phyloP scores from a whole-genome alignment of 2,888 invertebrate genomes.

The Zele albiditarsus region DNA sequence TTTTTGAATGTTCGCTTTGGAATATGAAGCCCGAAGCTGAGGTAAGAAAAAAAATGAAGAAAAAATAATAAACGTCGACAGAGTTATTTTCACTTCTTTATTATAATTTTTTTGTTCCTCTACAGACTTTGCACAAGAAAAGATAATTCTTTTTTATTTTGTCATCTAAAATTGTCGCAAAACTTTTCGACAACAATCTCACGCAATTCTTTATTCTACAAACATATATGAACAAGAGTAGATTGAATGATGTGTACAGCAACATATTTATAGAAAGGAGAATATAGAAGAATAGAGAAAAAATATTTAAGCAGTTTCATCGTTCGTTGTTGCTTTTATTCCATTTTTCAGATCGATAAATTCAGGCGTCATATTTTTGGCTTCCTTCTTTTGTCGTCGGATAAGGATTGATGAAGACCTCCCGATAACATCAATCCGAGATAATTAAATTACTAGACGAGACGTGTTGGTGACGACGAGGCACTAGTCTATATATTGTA shows the following conservation, averaged over 20 bases:
- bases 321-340: conserved; percentile 9
- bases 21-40: background rate
- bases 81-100: background rate
- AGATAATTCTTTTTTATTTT: no score
- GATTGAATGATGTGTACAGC: background rate
- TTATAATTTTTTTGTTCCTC: background rate
- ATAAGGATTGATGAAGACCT: conserved; percentile 55
- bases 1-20: conserved; percentile 34
- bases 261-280: background rate
- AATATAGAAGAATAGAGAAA: background rate
- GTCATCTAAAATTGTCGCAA: background rate
- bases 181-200: background rate
- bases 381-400: conserved; percentile 53
- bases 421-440: conserved; percentile 52
- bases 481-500: background rate
- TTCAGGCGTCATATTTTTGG: conserved; percentile 50
- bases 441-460: conserved; percentile 52
- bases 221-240: background rate
- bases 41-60: background rate
- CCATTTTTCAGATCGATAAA: conserved; percentile 22
- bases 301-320: conserved; percentile 8
- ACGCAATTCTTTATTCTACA: background rate
- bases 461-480: conserved; percentile 23
- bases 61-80: background rate
- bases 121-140: background rate